Evolutionary conservation across 2,113 vertebrate genomes (phyloP).

Genomic region (Sakesphorus luctuosus): DNA sequence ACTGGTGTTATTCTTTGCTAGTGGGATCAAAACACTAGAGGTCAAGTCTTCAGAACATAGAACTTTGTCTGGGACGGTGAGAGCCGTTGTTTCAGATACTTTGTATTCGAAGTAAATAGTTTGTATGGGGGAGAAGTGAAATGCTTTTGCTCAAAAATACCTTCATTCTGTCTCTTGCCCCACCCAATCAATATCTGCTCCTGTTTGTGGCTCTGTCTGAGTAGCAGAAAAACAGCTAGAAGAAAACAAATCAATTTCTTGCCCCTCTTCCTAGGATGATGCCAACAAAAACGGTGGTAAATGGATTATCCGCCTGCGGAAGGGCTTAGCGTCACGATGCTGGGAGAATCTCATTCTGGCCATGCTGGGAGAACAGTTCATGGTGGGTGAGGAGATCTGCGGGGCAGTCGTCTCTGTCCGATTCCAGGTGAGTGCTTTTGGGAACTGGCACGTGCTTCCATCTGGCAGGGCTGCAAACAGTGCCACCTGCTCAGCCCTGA

Average conservation of each 20-base stretch:
- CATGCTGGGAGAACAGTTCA: conserved; percentile 85
- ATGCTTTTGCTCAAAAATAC: conserved; percentile 5
- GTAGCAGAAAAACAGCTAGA: conserved; percentile 11
- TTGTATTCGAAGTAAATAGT: neutral
- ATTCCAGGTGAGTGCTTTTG: conserved; percentile 78
- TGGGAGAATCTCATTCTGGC: conserved; percentile 87
- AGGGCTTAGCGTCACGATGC: conserved; percentile 83
- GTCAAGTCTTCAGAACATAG: neutral
- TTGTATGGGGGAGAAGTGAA: neutral
- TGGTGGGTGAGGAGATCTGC: conserved; percentile 87
- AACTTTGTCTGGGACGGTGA: neutral
- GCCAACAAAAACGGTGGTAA: conserved; percentile 88
- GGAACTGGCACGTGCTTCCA: rapidly evolving
- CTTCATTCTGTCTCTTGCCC: neutral
- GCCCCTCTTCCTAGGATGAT: conserved; percentile 76
- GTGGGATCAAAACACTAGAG: neutral
- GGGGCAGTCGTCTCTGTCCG: conserved; percentile 85
- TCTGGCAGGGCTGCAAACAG: neutral
- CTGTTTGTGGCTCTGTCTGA: neutral
- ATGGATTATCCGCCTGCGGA: conserved; percentile 86
- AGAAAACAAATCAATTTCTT: conserved; percentile 46
- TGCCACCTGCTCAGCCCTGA: neutral
- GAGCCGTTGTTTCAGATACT: neutral
- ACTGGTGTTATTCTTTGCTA: neutral
- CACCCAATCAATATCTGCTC: conserved; percentile 33